Conservation (phyloP, 2,113 vertebrate species). For the Sula dactylatra region DNA sequence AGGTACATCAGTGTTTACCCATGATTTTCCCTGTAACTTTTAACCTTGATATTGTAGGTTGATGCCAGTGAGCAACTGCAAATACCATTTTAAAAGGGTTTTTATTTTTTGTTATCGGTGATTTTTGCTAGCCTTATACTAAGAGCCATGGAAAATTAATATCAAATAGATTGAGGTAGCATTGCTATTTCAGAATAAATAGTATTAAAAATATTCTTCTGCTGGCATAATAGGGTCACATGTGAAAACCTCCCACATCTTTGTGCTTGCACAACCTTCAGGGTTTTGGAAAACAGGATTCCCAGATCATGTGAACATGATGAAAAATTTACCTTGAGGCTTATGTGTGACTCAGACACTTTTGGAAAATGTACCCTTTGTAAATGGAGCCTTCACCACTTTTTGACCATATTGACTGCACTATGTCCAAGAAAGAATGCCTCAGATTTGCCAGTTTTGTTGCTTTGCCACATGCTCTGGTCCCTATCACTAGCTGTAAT, state of each 20-base stretch:
- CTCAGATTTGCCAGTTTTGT: background rate
- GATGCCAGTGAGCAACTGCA: background rate
- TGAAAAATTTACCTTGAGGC: background rate
- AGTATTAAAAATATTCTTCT: background rate
- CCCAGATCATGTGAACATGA: background rate
- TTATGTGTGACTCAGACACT: background rate
- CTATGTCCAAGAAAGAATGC: background rate
- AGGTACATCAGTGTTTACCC: background rate
- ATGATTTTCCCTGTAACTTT: background rate
- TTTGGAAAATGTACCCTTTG: background rate
- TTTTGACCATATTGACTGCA: background rate
- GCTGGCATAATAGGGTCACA: background rate
- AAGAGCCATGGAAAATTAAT: background rate
- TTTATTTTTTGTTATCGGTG: background rate
- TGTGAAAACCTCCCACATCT: background rate
- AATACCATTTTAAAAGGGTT: background rate
- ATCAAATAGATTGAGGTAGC: background rate
- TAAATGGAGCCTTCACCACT: background rate
- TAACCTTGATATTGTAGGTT: background rate
- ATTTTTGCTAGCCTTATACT: background rate
- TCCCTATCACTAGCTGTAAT: background rate
- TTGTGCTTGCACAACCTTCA: background rate
- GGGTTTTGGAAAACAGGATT: background rate
- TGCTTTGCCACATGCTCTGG: background rate
- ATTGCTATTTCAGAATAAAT: background rate